Evolutionary conservation across 2,113 vertebrate species (phyloP).

Genomic region (Oxygymnocypris stewartii): DNA sequence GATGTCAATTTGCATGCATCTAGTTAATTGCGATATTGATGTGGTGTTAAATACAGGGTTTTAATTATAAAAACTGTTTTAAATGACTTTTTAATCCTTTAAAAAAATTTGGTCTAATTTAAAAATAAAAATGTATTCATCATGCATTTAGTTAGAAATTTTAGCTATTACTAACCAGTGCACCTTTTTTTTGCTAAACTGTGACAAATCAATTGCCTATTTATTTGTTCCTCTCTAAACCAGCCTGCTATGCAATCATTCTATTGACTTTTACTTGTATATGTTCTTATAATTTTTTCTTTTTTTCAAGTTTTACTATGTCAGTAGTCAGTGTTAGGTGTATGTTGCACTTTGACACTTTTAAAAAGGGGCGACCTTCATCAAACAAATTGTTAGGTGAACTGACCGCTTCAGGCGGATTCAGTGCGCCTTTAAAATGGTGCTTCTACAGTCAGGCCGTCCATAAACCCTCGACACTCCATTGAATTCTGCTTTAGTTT

Average conservation of each 20-base stretch:
- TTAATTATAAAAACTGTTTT: too few species aligned
- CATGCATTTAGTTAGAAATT: not conserved
- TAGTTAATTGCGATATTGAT: not conserved
- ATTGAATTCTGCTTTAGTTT: constrained; percentile 25
- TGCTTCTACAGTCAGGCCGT: not conserved
- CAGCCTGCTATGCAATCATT: not conserved
- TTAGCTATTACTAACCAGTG: not conserved
- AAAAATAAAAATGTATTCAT: too few species aligned
- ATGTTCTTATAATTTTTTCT: not conserved
- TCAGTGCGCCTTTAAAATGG: not conserved
- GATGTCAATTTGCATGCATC: not conserved
- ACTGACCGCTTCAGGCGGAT: not conserved
- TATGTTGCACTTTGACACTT: not conserved
- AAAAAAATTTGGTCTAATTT: too few species aligned
- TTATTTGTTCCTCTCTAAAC: not conserved
- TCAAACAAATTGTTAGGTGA: not conserved
- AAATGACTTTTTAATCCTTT: not conserved
- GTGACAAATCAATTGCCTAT: not conserved
- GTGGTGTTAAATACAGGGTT: too few species aligned
- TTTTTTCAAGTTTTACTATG: not conserved
- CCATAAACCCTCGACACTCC: not conserved
- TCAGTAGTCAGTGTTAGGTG: not conserved
- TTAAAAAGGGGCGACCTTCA: not conserved
- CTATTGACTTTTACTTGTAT: not conserved
- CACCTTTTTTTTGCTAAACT: not conserved